Base-by-base conservation (phyloP, 1,140 invertebrate species). In the Drosophila pseudoobscura region DNA sequence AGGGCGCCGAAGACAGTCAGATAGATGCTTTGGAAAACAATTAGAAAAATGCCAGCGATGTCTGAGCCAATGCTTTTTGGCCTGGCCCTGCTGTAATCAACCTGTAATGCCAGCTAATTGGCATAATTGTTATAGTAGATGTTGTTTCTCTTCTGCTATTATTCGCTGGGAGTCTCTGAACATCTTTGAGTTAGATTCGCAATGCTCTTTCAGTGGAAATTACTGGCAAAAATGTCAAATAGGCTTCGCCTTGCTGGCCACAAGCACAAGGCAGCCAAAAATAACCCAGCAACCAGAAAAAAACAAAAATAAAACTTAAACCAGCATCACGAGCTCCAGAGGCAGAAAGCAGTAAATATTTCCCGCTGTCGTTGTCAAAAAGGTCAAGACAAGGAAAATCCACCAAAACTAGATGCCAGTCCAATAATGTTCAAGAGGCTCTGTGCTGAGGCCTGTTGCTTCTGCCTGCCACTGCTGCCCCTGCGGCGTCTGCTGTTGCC, bases 31-130 rank as follows among this genome's bases (percentile, higher is more conserved):
- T 24, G 47, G 66, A 71, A 74, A 56, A 62, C 77, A 84, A 84
- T 85, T 80, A 78, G 58, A 73, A 83, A 50, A 77, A 84, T 84
- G 58, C 76, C 76, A 80, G 49, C 70, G 63, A 75, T 80, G 77
- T 47, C 59, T 64, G 50, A 45, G 59, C 59, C 41, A 64, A 57
- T 74, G 53, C 59, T 64, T 29, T 24, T 56, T 46, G 43, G 71
- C 43, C 61, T 63, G 45, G 70, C 46, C 75, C 58, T 61, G 56
- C 70, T 57, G 70, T 79, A 85, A 85, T 87, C 82, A 85, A 85
- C 78, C 82, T 85, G 83, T 85, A 85, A 88, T 85, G 82, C 74
- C 83, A 85, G 22, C 82, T 85, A 85, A 88, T 85, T 82, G 82
- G 82, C 75, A 82, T 87, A 85, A 80, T 85, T 82, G 71, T 88